phyloP scores from a whole-genome alignment of 2,797 vertebrate species.

The Pteropus rufus region DNA sequence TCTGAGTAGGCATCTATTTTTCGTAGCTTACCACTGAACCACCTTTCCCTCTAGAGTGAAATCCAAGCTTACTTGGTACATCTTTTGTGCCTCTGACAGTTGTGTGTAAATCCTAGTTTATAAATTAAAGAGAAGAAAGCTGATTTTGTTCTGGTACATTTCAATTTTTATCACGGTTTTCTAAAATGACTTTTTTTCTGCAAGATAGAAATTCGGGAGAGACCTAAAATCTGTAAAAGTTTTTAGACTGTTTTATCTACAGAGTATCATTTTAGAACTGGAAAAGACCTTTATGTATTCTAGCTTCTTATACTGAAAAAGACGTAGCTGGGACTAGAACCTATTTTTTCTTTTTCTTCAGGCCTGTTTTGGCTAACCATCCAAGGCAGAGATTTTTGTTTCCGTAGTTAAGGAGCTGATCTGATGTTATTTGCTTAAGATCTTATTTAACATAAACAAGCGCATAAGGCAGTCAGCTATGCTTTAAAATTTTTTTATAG shows the following conservation, averaged over 20 bases:
- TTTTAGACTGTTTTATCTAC: neutral
- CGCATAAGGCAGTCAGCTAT: neutral
- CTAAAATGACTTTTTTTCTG: neutral
- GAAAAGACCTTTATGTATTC: neutral
- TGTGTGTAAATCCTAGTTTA: neutral
- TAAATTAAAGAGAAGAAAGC: neutral
- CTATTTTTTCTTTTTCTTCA: neutral
- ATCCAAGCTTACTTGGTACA: neutral
- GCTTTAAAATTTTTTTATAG: neutral
- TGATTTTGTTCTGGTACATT: neutral
- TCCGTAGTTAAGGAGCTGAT: neutral
- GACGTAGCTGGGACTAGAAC: neutral
- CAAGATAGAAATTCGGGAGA: neutral
- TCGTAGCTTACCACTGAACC: neutral
- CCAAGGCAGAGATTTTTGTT: neutral
- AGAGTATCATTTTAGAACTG: neutral
- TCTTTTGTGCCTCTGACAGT: neutral
- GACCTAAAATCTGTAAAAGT: neutral
- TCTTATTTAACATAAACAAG: neutral
- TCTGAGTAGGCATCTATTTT: slow-evolving; percentile 1
- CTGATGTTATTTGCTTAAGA: neutral
- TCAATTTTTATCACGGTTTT: neutral
- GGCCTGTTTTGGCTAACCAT: neutral
- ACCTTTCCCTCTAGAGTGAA: neutral
- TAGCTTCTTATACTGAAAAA: neutral